Evolutionary conservation across 2,888 invertebrate species (phyloP).

Genomic region (Halocaridina rubra): DNA sequence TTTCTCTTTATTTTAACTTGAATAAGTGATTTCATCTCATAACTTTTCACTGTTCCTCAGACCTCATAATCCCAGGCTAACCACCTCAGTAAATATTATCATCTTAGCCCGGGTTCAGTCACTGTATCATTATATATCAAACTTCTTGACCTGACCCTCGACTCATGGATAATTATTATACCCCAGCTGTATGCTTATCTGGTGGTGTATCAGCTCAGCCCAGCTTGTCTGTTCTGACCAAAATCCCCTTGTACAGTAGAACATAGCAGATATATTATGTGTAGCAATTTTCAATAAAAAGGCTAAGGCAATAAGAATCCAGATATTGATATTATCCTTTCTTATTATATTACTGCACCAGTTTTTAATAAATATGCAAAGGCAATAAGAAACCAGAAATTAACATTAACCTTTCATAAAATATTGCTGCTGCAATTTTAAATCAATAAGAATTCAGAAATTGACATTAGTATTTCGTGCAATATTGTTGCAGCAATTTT

Average conservation of each 20-base stretch:
- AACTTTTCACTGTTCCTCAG: constrained; percentile 13
- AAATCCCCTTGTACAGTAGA: constrained; percentile 60
- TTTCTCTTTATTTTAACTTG: too few species aligned
- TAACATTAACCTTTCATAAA: constrained; percentile 45
- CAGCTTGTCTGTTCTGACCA: constrained; percentile 58
- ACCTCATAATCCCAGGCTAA: constrained; percentile 17
- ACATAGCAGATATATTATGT: constrained; percentile 61
- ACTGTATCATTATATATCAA: constrained; percentile 4
- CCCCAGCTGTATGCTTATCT: constrained; percentile 49
- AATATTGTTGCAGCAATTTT: background rate
- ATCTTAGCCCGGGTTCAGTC: constrained; percentile 28
- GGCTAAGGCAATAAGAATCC: constrained; percentile 60
- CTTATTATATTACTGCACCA: constrained; percentile 32
- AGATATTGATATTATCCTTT: constrained; percentile 44
- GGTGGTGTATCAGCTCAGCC: constrained; percentile 51
- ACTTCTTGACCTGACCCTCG: too few species aligned
- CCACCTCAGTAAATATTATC: background rate
- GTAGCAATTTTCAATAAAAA: constrained; percentile 62
- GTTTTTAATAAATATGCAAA: constrained; percentile 61
- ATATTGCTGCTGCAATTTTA: background rate
- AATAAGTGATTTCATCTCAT: constrained; percentile 8
- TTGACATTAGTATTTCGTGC: background rate
- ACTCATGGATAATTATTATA: too few species aligned
- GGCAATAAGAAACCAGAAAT: constrained; percentile 53
- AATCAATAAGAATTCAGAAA: background rate